Conservation (phyloP, 2,113 vertebrate species). For the Indri indri region DNA sequence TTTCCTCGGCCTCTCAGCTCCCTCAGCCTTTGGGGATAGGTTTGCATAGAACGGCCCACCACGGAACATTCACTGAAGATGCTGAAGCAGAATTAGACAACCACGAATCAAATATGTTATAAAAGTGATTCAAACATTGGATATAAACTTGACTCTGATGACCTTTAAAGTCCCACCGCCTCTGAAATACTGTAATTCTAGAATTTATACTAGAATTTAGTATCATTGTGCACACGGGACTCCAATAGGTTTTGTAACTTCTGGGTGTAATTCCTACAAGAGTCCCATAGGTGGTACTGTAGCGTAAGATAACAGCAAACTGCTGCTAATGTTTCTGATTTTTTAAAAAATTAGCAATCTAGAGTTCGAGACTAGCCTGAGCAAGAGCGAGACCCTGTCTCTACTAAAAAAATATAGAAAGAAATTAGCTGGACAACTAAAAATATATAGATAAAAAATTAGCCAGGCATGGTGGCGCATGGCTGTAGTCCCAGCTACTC, state of each 20-base stretch:
- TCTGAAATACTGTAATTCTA: slow-evolving; percentile 22
- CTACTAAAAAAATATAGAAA: too few relatives aligned
- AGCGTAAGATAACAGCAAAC: not conserved
- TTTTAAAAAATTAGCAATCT: not conserved
- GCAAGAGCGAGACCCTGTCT: too few relatives aligned
- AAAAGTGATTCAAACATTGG: not conserved
- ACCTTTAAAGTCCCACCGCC: not conserved
- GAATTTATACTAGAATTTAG: too few relatives aligned
- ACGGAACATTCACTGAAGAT: not conserved
- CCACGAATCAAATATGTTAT: not conserved
- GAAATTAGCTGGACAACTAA: too few relatives aligned
- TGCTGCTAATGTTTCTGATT: not conserved
- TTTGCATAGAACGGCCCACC: too few relatives aligned
- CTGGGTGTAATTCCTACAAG: not conserved
- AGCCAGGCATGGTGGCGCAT: too few relatives aligned
- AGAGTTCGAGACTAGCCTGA: too few relatives aligned
- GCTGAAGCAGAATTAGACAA: not conserved
- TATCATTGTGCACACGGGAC: not conserved
- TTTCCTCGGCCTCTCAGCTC: too few relatives aligned
- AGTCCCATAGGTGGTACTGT: not conserved
- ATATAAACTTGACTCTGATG: not conserved
- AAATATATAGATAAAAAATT: too few relatives aligned
- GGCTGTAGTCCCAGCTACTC: too few relatives aligned
- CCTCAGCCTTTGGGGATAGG: too few relatives aligned
- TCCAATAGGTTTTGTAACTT: not conserved